Conservation (phyloP, 2,888 invertebrate genomes). For the Shargacucullia verbasci region DNA sequence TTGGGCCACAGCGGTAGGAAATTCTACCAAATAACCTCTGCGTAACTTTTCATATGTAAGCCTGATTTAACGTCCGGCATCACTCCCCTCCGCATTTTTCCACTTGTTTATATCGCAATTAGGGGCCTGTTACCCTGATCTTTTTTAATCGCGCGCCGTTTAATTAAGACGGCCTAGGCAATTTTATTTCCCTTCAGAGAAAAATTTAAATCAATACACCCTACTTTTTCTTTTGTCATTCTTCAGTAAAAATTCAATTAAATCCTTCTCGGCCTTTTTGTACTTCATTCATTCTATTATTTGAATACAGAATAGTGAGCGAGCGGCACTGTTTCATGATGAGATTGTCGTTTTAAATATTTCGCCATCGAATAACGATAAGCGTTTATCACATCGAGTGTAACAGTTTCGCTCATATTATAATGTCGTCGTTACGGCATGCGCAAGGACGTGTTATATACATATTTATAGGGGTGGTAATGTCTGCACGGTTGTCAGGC, state of each 20-base stretch:
- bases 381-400: constrained; percentile 65
- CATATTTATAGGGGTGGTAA: constrained; percentile 69
- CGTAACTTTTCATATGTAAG: constrained; percentile 79
- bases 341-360: constrained; percentile 38
- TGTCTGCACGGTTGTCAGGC: constrained; percentile 67
- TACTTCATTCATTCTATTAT: constrained; percentile 33
- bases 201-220: constrained; percentile 51
- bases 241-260: constrained; percentile 52
- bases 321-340: constrained; percentile 15
- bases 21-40: constrained; percentile 77
- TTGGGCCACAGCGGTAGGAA: constrained; percentile 70
- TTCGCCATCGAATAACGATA: constrained; percentile 48
- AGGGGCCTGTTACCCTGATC: constrained; percentile 33
- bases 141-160: constrained; percentile 41
- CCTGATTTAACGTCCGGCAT: constrained; percentile 74
- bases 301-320: constrained; percentile 27
- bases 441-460: constrained; percentile 61
- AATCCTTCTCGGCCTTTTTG: constrained; percentile 40
- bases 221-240: constrained; percentile 45
- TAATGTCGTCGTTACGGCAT: constrained; percentile 67
- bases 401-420: constrained; percentile 64
- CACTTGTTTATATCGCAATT: constrained; percentile 59
- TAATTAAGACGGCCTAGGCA: constrained; percentile 45
- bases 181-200: constrained; percentile 47
- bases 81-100: constrained; percentile 61